A percentile compares a stretch with the other conserved stretches of the same genome.
Evolutionary conservation across 2,113 vertebrate genomes (phyloP).

Genomic region (Dasyprocta punctata): DNA sequence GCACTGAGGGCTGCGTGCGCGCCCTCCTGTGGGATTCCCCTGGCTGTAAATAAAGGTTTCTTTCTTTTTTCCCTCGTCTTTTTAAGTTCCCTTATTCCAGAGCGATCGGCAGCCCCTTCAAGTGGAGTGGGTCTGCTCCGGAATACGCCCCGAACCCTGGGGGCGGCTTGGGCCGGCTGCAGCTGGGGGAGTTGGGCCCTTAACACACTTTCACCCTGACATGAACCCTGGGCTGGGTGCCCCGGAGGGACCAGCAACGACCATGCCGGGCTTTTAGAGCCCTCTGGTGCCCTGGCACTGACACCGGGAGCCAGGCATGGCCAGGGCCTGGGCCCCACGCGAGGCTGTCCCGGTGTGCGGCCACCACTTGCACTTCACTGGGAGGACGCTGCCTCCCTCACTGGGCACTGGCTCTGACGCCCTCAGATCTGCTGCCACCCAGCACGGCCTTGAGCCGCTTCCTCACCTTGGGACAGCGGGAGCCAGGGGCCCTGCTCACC

Average conservation of each 20-base stretch:
- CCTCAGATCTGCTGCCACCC: rapidly evolving
- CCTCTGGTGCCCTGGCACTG: rapidly evolving
- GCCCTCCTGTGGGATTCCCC: conserved; percentile 61
- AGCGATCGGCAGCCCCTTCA: neutral
- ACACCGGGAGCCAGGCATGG: rapidly evolving
- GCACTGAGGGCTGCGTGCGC: conserved; percentile 80
- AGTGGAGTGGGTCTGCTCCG: neutral
- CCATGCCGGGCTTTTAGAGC: neutral
- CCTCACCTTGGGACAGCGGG: neutral
- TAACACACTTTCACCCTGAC: rapidly evolving
- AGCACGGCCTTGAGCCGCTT: no score
- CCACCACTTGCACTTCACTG: no score
- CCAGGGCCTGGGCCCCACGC: rapidly evolving
- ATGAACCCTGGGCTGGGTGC: neutral
- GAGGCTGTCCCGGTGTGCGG: neutral
- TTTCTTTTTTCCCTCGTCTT: conserved; percentile 75
- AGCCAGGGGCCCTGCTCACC: neutral
- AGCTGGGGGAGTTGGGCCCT: rapidly evolving
- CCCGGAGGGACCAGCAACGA: neutral
- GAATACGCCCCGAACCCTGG: rapidly evolving
- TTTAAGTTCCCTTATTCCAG: neutral
- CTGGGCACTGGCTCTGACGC: no score
- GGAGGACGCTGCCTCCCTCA: rapidly evolving
- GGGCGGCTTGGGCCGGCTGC: rapidly evolving
- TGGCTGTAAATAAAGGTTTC: conserved; percentile 88